Evolutionary conservation across 2,797 vertebrate genomes (phyloP).

Genomic region (Catharus ustulatus): DNA sequence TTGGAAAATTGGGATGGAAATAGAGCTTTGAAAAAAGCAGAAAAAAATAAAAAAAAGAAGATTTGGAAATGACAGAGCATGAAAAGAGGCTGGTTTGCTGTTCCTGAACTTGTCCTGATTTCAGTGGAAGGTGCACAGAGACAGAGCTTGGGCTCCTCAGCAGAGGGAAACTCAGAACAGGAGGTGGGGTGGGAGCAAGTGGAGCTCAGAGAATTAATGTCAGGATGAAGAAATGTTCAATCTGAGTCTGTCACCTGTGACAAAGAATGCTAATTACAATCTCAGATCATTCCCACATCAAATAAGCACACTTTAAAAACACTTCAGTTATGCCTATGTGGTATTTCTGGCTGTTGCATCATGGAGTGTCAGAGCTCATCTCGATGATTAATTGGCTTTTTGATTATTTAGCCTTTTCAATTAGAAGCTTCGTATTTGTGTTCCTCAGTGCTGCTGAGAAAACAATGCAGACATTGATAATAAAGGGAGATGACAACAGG

Average conservation of each 20-base stretch:
- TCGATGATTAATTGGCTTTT: slow-evolving; percentile 79
- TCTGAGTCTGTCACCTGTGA: slow-evolving; percentile 57
- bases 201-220: background rate
- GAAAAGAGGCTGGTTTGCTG: background rate
- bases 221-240: slow-evolving; percentile 13
- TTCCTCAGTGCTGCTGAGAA: slow-evolving; percentile 27
- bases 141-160: background rate
- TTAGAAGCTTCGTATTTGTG: slow-evolving; percentile 70
- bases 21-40: background rate
- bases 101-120: background rate
- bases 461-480: slow-evolving; percentile 66
- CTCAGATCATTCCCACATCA: slow-evolving; percentile 70
- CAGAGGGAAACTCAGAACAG: background rate
- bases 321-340: slow-evolving; percentile 24
- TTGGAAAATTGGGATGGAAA: background rate
- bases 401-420: slow-evolving; percentile 75
- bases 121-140: background rate
- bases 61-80: background rate
- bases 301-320: slow-evolving; percentile 64
- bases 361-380: slow-evolving; percentile 64
- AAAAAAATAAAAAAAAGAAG: background rate
- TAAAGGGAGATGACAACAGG: slow-evolving; percentile 71
- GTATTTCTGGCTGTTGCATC: slow-evolving; percentile 69
- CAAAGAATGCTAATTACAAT: slow-evolving; percentile 70
- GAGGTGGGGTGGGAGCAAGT: background rate